Percentiles rank a stretch among this genome's conserved stretches.
Evolutionary conservation across 2,113 vertebrate genomes (phyloP).

Genomic region (Nesoenas mayeri): DNA sequence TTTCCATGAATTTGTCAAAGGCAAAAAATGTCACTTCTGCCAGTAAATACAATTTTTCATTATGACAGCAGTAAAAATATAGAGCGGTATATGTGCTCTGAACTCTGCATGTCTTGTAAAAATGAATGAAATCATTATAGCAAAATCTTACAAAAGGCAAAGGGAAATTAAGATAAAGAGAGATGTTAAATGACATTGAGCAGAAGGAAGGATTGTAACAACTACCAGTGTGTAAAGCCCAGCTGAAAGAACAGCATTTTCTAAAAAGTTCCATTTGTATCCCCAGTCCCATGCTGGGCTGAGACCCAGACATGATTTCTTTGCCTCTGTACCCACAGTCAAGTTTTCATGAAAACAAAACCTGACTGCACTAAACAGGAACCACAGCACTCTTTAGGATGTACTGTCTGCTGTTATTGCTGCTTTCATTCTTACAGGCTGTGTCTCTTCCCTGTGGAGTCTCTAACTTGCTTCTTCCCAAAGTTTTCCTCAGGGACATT

Average conservation of each 20-base stretch:
- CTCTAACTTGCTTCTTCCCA: background rate
- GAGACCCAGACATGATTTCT: background rate
- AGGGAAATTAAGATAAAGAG: background rate
- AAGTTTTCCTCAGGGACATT: background rate
- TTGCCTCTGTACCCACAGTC: background rate
- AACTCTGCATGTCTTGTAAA: background rate
- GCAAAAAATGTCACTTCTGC: slow-evolving; percentile 26
- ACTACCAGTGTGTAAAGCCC: background rate
- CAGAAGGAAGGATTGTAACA: background rate
- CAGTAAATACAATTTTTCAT: slow-evolving; percentile 48
- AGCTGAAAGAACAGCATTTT: background rate
- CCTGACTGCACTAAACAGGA: background rate
- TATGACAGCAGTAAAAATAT: background rate
- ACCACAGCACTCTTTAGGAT: background rate
- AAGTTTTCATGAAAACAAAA: background rate
- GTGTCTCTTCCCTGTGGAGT: background rate
- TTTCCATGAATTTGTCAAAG: slow-evolving; percentile 63
- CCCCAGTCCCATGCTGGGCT: background rate
- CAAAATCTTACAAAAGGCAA: background rate
- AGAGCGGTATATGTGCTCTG: background rate
- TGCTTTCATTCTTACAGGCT: background rate
- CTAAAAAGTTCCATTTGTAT: background rate
- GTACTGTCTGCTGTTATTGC: background rate
- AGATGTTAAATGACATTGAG: background rate
- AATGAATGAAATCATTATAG: background rate